Evolutionary conservation across 2,888 invertebrate species (phyloP).

Genomic region (Lottia gigantea): DNA sequence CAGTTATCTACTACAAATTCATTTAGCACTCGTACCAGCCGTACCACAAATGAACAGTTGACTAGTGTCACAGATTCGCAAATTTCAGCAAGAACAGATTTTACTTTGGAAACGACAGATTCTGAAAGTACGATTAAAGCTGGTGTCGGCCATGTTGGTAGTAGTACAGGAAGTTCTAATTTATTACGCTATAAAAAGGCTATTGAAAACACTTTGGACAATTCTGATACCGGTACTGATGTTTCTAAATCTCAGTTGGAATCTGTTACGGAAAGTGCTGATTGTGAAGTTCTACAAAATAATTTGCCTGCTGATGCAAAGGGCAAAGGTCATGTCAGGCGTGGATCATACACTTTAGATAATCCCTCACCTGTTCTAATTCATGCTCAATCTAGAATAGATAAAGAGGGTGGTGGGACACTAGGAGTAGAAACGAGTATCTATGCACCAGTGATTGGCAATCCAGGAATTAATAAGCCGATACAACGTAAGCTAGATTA

Average conservation of each 20-base stretch:
- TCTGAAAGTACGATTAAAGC: neutral
- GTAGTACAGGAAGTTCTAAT: conserved; percentile 4
- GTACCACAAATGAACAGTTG: neutral
- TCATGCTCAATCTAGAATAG: conserved; percentile 20
- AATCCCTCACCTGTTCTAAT: conserved; percentile 80
- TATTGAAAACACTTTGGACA: conserved; percentile 14
- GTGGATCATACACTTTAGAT: conserved; percentile 83
- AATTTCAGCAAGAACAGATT: conserved; percentile 7
- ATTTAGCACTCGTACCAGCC: neutral
- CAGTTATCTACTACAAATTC: neutral
- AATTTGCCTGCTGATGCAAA: neutral
- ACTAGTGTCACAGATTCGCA: neutral
- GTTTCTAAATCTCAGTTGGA: conserved; percentile 7
- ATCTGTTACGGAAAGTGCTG: conserved; percentile 12
- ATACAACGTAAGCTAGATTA: conserved; percentile 30
- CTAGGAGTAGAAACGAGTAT: conserved; percentile 2
- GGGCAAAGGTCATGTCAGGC: conserved; percentile 71
- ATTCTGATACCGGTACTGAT: conserved; percentile 11
- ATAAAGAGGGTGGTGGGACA: conserved; percentile 7
- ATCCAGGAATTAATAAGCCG: conserved; percentile 12
- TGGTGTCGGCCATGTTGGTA: neutral
- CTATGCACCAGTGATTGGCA: conserved; percentile 1
- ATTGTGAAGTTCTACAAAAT: neutral
- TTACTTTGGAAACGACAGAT: conserved; percentile 21
- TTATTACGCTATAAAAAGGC: neutral